These are phyloP conservation scores for Melanerpes aurifrons DNA, from an alignment of 2,113 vertebrate genomes.

Conservation along the genomic window DNA sequence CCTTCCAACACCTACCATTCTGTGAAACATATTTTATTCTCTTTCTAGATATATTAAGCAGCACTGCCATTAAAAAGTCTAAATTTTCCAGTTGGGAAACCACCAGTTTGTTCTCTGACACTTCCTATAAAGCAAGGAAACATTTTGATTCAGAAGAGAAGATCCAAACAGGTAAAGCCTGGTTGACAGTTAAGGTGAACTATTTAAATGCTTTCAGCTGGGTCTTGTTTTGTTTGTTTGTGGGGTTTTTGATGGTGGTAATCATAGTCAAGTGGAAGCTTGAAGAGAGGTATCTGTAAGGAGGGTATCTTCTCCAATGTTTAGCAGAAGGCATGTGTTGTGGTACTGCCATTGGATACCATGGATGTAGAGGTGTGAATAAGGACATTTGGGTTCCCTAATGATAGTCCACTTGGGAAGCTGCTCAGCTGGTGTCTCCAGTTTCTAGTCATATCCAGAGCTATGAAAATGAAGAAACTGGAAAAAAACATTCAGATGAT, in stretches of 20 bases:
- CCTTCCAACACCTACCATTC: no score
- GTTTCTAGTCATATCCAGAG: background rate
- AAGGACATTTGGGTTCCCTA: background rate
- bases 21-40: background rate
- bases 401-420: fast-evolving
- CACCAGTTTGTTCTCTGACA: background rate
- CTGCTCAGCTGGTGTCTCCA: fast-evolving
- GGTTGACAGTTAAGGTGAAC: background rate
- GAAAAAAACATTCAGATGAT: background rate
- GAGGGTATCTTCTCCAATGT: background rate
- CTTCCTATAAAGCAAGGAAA: background rate
- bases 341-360: background rate
- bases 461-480: background rate
- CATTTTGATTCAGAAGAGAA: background rate
- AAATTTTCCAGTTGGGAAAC: slow-evolving; percentile 43
- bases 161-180: slow-evolving; percentile 24
- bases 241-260: no score
- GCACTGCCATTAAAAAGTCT: background rate
- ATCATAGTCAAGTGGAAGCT: fast-evolving
- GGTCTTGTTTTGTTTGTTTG: no score
- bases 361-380: background rate
- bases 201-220: background rate
- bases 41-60: slow-evolving; percentile 13
- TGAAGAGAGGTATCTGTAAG: background rate
- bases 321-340: background rate